Percentiles rank a stretch among this genome's conserved stretches.
phyloP scores from a whole-genome alignment of 2,888 invertebrate genomes.

The Nymphalis c-album region DNA sequence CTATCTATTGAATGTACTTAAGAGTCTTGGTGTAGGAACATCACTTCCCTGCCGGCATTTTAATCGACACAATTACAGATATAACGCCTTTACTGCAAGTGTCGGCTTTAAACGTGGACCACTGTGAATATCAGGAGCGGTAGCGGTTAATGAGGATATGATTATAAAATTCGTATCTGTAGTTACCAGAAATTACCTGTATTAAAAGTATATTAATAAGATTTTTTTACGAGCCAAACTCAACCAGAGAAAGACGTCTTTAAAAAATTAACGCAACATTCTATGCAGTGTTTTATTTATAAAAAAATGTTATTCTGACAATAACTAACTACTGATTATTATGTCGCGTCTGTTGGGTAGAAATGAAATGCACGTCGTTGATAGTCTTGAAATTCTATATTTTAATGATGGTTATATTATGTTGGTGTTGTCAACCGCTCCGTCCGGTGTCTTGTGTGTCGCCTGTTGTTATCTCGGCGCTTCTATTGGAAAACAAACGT shows the following conservation, averaged over 20 bases:
- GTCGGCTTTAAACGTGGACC: constrained; percentile 30
- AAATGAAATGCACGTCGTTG: too few relatives aligned
- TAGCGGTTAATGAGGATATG: constrained; percentile 21
- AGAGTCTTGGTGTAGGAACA: constrained; percentile 33
- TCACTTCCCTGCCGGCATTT: constrained; percentile 40
- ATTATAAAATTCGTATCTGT: too few relatives aligned
- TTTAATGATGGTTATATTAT: not conserved
- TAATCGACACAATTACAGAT: constrained; percentile 57
- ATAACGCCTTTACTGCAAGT: constrained; percentile 43
- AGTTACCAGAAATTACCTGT: too few relatives aligned
- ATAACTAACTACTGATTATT: too few relatives aligned
- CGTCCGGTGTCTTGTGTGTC: not conserved
- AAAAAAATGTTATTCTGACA: too few relatives aligned
- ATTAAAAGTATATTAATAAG: too few relatives aligned
- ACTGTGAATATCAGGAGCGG: constrained; percentile 19
- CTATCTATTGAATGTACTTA: constrained; percentile 31
- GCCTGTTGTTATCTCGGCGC: constrained; percentile 40
- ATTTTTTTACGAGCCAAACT: too few relatives aligned
- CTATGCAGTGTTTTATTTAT: too few relatives aligned
- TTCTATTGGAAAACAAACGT: constrained; percentile 64
- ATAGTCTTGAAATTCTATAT: too few relatives aligned
- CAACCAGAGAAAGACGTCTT: too few relatives aligned
- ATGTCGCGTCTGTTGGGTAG: too few relatives aligned
- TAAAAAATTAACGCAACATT: too few relatives aligned
- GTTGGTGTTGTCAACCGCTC: not conserved